Conservation (phyloP, 2,113 vertebrate species). For the Aptenodytes forsteri region DNA sequence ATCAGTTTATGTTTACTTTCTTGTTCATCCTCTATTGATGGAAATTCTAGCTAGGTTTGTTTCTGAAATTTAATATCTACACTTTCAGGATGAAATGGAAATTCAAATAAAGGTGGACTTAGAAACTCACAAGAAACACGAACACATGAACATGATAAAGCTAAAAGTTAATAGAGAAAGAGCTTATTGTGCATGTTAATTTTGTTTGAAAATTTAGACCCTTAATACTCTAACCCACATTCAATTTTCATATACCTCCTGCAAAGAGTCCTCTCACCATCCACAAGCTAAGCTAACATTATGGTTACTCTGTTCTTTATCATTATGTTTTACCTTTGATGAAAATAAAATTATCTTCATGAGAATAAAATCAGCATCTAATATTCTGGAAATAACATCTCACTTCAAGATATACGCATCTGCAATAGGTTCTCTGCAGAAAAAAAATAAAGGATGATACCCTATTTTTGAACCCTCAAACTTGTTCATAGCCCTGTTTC, state of each 20-base stretch:
- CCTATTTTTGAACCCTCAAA: neutral
- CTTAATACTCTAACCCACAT: neutral
- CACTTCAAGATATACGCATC: neutral
- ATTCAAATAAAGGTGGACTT: neutral
- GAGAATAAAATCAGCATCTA: neutral
- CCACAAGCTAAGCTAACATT: neutral
- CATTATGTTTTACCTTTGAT: neutral
- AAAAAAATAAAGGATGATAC: neutral
- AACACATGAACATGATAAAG: neutral
- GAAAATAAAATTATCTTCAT: neutral
- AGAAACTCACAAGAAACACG: neutral
- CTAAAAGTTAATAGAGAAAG: neutral
- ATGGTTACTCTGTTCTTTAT: neutral
- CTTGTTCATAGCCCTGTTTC: neutral
- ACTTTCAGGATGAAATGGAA: neutral
- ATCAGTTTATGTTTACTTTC: neutral
- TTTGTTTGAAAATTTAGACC: neutral
- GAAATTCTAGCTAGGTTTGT: neutral
- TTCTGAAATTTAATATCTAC: neutral
- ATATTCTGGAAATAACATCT: neutral
- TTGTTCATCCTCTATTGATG: neutral
- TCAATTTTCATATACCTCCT: neutral
- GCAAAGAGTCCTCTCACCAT: neutral
- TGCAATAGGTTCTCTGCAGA: neutral
- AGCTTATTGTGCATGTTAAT: neutral